These are phyloP conservation scores for Liopterus haemorrhoidalis DNA, from an alignment of 2,888 invertebrate genomes.

Conservation along the genomic window DNA sequence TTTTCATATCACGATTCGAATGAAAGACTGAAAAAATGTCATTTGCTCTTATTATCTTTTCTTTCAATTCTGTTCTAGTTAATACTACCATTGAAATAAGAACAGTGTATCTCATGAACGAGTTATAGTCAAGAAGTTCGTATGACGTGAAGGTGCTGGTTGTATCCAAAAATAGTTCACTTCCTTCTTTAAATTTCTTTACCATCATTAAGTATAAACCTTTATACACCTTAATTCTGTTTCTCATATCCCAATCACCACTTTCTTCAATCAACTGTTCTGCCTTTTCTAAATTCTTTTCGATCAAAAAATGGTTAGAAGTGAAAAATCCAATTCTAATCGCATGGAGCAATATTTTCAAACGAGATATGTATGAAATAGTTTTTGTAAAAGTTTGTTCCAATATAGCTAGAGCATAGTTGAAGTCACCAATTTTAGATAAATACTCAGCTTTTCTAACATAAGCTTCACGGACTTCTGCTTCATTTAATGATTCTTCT, in stretches of 20 bases:
- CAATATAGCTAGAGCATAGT: constrained; percentile 36
- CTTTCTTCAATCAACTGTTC: constrained; percentile 38
- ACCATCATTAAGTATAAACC: constrained; percentile 63
- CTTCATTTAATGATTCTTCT: constrained; percentile 29
- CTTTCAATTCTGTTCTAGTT: constrained; percentile 41
- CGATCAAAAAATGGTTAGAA: constrained; percentile 35
- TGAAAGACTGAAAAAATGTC: constrained; percentile 80
- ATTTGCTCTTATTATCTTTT: constrained; percentile 45
- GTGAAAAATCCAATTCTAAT: constrained; percentile 42
- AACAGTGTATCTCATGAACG: constrained; percentile 46
- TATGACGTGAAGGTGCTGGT: constrained; percentile 70
- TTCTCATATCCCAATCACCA: constrained; percentile 69
- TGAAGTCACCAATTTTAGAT: constrained; percentile 44
- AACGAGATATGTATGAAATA: constrained; percentile 41
- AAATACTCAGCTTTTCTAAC: constrained; percentile 43
- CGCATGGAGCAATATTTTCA: constrained; percentile 44
- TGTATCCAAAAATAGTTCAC: constrained; percentile 59
- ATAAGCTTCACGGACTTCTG: constrained; percentile 37
- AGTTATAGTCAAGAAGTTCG: constrained; percentile 64
- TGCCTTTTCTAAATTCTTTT: constrained; percentile 39
- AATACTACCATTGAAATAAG: constrained; percentile 44
- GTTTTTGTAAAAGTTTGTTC: constrained; percentile 40
- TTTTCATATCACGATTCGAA: constrained; percentile 58
- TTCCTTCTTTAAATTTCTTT: constrained; percentile 61
- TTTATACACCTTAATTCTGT: constrained; percentile 62